These are phyloP conservation scores for Mesitornis unicolor DNA, from an alignment of 2,113 vertebrate species.

Conservation along the genomic window DNA sequence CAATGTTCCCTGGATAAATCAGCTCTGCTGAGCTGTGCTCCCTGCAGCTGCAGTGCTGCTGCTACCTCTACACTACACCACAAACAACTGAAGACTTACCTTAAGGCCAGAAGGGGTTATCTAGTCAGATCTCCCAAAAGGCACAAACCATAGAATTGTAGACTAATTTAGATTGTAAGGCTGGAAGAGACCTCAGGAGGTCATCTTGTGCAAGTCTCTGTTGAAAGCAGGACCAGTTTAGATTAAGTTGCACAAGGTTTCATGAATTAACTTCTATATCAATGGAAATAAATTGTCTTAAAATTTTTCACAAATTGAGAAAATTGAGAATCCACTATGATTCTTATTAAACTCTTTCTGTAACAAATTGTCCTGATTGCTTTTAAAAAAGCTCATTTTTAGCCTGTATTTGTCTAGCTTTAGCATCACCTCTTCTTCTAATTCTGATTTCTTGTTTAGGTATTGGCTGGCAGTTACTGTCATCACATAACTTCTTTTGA, in stretches of 20 bases:
- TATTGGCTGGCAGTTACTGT: background rate
- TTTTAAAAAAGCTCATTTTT: background rate
- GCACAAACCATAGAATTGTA: background rate
- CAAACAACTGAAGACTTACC: background rate
- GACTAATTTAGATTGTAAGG: background rate
- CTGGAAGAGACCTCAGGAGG: background rate
- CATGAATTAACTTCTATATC: background rate
- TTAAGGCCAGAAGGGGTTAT: background rate
- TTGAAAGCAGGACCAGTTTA: background rate
- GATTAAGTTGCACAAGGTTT: background rate
- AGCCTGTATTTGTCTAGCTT: background rate
- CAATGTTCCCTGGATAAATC: background rate
- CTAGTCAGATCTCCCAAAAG: background rate
- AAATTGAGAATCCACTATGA: background rate
- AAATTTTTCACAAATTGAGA: background rate
- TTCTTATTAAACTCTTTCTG: background rate
- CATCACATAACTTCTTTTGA: background rate
- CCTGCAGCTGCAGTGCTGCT: background rate
- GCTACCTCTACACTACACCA: background rate
- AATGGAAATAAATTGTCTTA: background rate
- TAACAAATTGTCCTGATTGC: background rate
- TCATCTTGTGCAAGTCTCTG: background rate
- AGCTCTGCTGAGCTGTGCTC: background rate
- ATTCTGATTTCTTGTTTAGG: background rate
- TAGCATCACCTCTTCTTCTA: background rate